Conservation (phyloP, 2,797 vertebrate species). For the Uromys caudimaculatus region DNA sequence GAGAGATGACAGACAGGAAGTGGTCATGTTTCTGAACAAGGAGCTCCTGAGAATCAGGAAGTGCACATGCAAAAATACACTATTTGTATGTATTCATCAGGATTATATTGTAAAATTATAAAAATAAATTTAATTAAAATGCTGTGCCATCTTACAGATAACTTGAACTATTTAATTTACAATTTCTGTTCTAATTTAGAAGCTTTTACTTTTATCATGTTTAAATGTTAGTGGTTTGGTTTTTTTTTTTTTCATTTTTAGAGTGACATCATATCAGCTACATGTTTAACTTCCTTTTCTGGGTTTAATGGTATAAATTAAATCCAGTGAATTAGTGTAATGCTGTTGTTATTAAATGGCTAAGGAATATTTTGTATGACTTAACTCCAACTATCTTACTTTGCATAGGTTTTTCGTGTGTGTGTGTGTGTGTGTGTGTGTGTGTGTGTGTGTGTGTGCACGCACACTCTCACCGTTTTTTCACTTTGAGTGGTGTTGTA, state of each 20-base stretch:
- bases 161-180: not conserved
- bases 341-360: not conserved
- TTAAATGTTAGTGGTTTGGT: not conserved
- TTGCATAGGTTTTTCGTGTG: not conserved
- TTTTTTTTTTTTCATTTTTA: not conserved
- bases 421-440: no score
- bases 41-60: not conserved
- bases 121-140: not conserved
- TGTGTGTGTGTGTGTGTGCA: no score
- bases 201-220: not conserved
- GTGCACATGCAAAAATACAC: not conserved
- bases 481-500: not conserved
- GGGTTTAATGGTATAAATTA: not conserved
- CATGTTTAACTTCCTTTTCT: not conserved
- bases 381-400: not conserved
- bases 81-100: not conserved
- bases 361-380: not conserved
- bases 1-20: not conserved
- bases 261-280: not conserved
- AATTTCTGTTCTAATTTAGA: not conserved
- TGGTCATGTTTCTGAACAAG: not conserved
- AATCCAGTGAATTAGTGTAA: not conserved
- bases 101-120: not conserved
- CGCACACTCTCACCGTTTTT: no score
- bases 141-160: not conserved